phyloP scores from a whole-genome alignment of 2,797 vertebrate species.

The Sebastes matsubarae region DNA sequence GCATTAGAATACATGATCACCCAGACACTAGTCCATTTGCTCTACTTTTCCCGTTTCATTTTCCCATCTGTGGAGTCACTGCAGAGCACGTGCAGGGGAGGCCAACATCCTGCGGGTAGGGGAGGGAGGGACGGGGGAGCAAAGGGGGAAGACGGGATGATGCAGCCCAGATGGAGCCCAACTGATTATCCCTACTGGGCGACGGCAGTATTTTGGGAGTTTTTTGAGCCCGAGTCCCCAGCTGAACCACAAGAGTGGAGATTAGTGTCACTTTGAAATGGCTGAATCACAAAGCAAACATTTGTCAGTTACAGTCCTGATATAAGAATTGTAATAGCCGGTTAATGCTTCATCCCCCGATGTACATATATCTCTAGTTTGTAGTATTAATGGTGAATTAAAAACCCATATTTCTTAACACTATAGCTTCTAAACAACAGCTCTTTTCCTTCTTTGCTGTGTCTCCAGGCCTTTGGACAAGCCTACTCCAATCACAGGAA shows the following conservation, averaged over 20 bases:
- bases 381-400: neutral
- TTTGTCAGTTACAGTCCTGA: neutral
- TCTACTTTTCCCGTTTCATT: conserved; percentile 66
- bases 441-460: neutral
- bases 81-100: conserved; percentile 54
- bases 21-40: conserved; percentile 56
- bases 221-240: conserved; percentile 30
- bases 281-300: conserved; percentile 5
- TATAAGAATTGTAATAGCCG: neutral
- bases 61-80: conserved; percentile 68
- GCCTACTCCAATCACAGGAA: conserved; percentile 96
- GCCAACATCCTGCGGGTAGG: conserved; percentile 22
- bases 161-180: conserved; percentile 67
- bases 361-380: neutral
- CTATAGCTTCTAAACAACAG: conserved; percentile 4
- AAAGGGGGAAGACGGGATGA: conserved; percentile 37
- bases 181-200: conserved; percentile 56
- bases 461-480: conserved; percentile 91
- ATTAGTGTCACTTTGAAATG: conserved; percentile 33
- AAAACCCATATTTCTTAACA: neutral
- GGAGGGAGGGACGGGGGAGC: neutral
- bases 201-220: conserved; percentile 21
- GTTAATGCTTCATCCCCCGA: neutral
- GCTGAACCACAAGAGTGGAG: conserved; percentile 35
- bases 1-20: conserved; percentile 57